Evolutionary conservation across 2,888 invertebrate species (phyloP).

Genomic region (Andrena bucephala): DNA sequence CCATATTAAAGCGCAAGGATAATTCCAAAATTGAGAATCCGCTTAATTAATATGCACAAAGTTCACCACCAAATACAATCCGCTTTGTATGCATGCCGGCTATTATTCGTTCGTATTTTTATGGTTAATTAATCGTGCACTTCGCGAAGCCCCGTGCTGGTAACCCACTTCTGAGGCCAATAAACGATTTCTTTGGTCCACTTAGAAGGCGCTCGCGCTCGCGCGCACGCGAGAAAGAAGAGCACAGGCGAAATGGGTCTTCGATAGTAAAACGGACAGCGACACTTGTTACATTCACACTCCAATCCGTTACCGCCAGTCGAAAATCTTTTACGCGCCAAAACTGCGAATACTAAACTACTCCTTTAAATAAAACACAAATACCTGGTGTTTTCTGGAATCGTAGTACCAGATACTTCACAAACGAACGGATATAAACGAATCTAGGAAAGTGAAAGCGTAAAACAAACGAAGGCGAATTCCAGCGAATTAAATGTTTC

Average conservation of each 20-base stretch:
- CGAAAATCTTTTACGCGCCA: too few relatives aligned
- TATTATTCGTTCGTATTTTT: slow-evolving; percentile 51
- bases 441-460: too few relatives aligned
- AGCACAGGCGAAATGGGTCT: slow-evolving; percentile 43
- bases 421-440: too few relatives aligned
- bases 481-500: too few relatives aligned
- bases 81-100: slow-evolving; percentile 35
- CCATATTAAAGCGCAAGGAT: neutral
- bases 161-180: slow-evolving; percentile 68
- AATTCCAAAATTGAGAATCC: neutral
- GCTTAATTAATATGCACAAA: slow-evolving; percentile 1
- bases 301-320: neutral
- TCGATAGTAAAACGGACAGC: slow-evolving; percentile 14
- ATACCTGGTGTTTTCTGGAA: too few relatives aligned
- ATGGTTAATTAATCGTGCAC: slow-evolving; percentile 69
- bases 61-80: neutral
- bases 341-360: too few relatives aligned
- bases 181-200: slow-evolving; percentile 74
- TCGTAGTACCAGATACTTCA: too few relatives aligned
- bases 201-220: slow-evolving; percentile 55
- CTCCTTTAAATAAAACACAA: too few relatives aligned
- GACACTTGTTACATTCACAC: neutral
- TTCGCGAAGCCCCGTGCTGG: slow-evolving; percentile 56
- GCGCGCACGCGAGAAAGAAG: slow-evolving; percentile 43
- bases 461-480: too few relatives aligned